Evolutionary conservation across 2,797 vertebrate species (phyloP).

Genomic region (Trichosurus vulpecula): DNA sequence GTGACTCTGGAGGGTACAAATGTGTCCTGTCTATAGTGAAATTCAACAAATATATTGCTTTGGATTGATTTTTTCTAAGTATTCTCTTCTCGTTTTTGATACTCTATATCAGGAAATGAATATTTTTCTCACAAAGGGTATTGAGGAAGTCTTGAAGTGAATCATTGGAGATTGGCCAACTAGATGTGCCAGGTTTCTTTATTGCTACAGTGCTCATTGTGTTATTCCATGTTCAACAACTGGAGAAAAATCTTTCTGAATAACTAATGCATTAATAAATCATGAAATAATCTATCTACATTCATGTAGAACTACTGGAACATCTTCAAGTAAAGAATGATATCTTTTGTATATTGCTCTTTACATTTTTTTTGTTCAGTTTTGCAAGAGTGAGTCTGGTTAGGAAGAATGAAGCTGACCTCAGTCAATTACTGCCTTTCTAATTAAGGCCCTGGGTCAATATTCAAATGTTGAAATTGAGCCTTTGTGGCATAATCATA

Average conservation of each 20-base stretch:
- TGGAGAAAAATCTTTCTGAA: neutral
- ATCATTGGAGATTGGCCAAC: neutral
- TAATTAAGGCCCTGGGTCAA: neutral
- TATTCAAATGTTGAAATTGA: neutral
- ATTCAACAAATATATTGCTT: neutral
- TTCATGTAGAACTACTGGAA: neutral
- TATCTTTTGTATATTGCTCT: neutral
- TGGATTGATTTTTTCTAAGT: neutral
- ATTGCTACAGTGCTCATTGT: neutral
- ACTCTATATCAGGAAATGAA: neutral
- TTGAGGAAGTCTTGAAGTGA: neutral
- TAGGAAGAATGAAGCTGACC: neutral
- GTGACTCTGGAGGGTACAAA: neutral
- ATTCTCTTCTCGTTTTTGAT: neutral
- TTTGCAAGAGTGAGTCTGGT: neutral
- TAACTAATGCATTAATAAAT: neutral
- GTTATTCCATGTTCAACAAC: neutral
- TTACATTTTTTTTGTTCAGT: neutral
- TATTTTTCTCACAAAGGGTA: neutral
- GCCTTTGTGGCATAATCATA: neutral
- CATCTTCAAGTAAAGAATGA: neutral
- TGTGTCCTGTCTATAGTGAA: neutral
- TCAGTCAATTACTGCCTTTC: neutral
- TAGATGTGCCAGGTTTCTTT: neutral
- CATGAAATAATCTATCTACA: neutral